A percentile compares a stretch with the other conserved stretches of the same genome.
Conservation (phyloP, 2,888 invertebrate species). For the Parnassius glacialis region DNA sequence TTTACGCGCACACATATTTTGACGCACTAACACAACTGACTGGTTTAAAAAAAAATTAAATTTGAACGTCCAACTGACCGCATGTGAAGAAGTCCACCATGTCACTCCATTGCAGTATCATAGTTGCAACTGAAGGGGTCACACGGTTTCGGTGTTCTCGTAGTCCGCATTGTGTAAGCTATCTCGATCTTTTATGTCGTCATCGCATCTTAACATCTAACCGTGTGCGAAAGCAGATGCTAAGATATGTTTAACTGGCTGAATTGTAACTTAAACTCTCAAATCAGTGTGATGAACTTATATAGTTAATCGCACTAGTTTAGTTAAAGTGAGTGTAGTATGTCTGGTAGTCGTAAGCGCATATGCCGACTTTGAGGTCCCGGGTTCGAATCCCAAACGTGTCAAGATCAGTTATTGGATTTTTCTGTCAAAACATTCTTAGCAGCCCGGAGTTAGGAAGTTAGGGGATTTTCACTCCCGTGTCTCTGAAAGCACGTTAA, state of each 20-base stretch:
- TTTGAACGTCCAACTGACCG: slow-evolving; percentile 61
- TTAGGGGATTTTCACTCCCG: too few species aligned
- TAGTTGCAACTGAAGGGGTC: slow-evolving; percentile 67
- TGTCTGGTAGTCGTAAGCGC: too few species aligned
- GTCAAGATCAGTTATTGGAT: too few species aligned
- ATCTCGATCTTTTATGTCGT: slow-evolving; percentile 55
- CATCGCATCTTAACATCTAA: slow-evolving; percentile 35
- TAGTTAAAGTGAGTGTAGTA: too few species aligned
- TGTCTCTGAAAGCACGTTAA: too few species aligned
- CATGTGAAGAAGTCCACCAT: slow-evolving; percentile 72
- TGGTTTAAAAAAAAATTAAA: slow-evolving; percentile 28
- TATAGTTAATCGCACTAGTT: too few species aligned
- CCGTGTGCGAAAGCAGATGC: slow-evolving; percentile 41
- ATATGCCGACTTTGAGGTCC: too few species aligned
- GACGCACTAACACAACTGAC: slow-evolving; percentile 27
- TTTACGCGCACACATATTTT: neutral
- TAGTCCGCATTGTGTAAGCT: slow-evolving; percentile 51
- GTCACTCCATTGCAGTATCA: slow-evolving; percentile 77
- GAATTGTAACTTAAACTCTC: slow-evolving; percentile 52
- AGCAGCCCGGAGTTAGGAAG: too few species aligned
- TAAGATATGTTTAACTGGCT: slow-evolving; percentile 36
- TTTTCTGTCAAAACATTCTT: too few species aligned
- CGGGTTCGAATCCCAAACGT: too few species aligned
- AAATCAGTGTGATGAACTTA: neutral
- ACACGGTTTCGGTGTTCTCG: slow-evolving; percentile 52